These are phyloP conservation scores for Manduca sexta DNA, from an alignment of 1,140 invertebrate genomes.

Conservation along the genomic window DNA sequence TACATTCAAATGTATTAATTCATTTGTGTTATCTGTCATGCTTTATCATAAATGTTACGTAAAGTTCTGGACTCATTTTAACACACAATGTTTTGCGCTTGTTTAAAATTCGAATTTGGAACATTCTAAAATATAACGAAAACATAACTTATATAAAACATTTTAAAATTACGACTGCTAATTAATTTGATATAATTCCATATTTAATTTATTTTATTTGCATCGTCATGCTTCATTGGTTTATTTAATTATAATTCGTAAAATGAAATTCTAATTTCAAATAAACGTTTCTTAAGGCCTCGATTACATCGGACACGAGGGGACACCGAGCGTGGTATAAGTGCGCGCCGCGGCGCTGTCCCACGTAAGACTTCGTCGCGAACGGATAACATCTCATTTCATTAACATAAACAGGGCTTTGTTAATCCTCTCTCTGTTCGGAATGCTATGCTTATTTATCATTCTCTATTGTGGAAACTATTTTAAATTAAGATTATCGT, in stretches of 20 bases:
- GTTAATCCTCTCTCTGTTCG: constrained; percentile 11
- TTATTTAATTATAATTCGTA: no score
- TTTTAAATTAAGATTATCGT: neutral
- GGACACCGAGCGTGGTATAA: neutral
- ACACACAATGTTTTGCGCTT: no score
- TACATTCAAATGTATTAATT: neutral
- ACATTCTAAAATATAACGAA: no score
- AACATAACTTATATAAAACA: no score
- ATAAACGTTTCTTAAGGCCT: neutral
- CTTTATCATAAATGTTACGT: no score
- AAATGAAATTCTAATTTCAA: neutral
- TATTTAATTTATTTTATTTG: no score
- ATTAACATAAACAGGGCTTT: constrained; percentile 22
- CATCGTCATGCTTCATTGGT: no score
- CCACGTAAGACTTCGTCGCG: constrained; percentile 1
- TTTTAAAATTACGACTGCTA: no score
- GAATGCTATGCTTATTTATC: constrained; percentile 10
- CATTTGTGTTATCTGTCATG: no score
- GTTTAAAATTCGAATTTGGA: no score
- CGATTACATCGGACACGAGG: neutral
- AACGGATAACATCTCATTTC: constrained; percentile 17
- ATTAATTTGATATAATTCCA: no score
- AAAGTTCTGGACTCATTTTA: no score
- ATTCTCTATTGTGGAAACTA: constrained; percentile 11
- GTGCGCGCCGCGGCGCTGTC: neutral